These are phyloP conservation scores for Drosophila burlai DNA, from an alignment of 1,140 invertebrate species.

Conservation along the genomic window DNA sequence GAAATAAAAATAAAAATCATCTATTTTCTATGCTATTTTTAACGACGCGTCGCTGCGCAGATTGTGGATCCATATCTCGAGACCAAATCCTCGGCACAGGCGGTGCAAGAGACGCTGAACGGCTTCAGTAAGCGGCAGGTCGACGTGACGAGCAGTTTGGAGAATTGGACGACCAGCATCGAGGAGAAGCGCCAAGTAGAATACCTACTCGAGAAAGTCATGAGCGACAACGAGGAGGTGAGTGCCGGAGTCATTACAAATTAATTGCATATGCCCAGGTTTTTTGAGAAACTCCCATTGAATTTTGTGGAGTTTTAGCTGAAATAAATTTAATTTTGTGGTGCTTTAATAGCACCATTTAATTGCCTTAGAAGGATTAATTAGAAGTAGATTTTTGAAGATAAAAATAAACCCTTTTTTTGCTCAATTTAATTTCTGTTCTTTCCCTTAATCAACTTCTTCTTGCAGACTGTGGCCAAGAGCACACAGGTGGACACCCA, in stretches of 20 bases:
- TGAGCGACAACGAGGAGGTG: constrained; percentile 91
- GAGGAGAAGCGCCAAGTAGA: constrained; percentile 89
- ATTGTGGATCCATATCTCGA: constrained; percentile 91
- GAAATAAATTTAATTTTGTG: not conserved
- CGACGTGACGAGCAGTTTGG: constrained; percentile 89
- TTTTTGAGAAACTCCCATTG: not conserved
- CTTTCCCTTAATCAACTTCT: no score
- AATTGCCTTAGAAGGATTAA: not conserved
- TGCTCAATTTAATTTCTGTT: not conserved
- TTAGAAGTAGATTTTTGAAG: not conserved
- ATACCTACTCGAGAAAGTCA: constrained; percentile 89
- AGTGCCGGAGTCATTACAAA: constrained; percentile 33
- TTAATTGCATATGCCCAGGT: constrained; percentile 5
- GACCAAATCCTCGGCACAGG: constrained; percentile 88
- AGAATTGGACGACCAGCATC: constrained; percentile 89
- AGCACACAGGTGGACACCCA: constrained; percentile 91
- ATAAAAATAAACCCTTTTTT: not conserved
- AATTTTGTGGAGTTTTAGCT: not conserved
- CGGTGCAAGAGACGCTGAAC: constrained; percentile 90
- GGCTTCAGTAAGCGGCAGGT: constrained; percentile 89
- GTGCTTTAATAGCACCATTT: not conserved
- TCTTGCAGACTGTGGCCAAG: constrained; percentile 90
- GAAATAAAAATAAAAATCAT: constrained; percentile 60
- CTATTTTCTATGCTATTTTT: constrained; percentile 78
- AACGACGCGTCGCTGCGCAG: constrained; percentile 85